Base-by-base conservation (phyloP, 2,888 invertebrate species). In the Polydesmus complanatus region DNA sequence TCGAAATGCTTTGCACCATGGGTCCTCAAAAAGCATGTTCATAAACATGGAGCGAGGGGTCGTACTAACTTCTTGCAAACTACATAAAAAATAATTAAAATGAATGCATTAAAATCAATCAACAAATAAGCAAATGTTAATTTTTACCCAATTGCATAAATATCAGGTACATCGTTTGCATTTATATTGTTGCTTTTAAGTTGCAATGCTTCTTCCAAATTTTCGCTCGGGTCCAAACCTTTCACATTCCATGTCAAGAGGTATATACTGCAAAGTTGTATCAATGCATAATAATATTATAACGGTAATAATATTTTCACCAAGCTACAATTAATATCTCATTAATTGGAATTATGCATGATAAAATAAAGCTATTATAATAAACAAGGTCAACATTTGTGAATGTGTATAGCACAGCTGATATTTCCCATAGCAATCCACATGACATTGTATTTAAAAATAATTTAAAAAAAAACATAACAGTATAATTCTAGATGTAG, bases 171-270 rank as follows among this genome's bases (percentile, higher is more conserved):
- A 68, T 79, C 81, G 58, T 82, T 80, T 66, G 81, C 79, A 66
- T 81, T 60, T 52, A 66, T 81, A 62, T 79, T 80, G 60, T 78
- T 78, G 14, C 79, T 77, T 62, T 81, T 81, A 58, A 91, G 76
- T 56, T 83, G 82, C 58, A 91, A 72, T 54, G 91, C 75, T 51
- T 82, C 81, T 67, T 81, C 80, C 27, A 93, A 76, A 72, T 86
- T 84, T 69, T 86, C 83, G 37, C 82, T 82, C 27, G 86, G 86
- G 65, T 79, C 79, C 56, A 66, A 67, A 0, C 88, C 86, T 48
- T 88, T 90, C 58, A 94, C 92, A 79, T 94, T 94, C 83, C 89
- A 94, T 51, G 93, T 93, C 53, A 85, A 82, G 68, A 90, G 80
- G 73, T 88, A 88, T 66, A 91, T 61, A 48, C 72, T 73, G 14